phyloP scores from a whole-genome alignment of 92 coral and sea anemone genomes.

The Virgularia gustaviana region DNA sequence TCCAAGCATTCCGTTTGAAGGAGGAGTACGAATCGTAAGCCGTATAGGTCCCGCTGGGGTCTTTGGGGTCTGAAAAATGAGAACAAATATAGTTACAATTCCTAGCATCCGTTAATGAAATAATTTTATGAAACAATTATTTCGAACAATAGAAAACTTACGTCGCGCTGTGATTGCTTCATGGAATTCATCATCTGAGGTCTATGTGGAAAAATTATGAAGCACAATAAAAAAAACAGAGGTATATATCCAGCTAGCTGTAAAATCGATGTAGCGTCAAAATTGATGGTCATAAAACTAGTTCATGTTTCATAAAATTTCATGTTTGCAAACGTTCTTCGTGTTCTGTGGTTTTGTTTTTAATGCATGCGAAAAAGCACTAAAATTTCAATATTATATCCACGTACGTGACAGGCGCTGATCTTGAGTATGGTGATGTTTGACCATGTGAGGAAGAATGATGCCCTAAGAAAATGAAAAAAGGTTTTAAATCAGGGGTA shows the following conservation, averaged over 20 bases:
- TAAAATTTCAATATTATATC: no score
- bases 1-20: constrained; percentile 94
- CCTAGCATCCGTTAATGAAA: no score
- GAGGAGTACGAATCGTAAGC: constrained; percentile 87
- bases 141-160: no score
- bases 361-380: no score
- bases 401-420: constrained; percentile 34
- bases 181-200: constrained; percentile 32
- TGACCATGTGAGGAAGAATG: constrained; percentile 11
- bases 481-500: not conserved
- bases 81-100: not conserved
- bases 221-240: no score
- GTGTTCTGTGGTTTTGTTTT: no score
- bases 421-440: constrained; percentile 30
- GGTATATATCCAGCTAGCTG: no score
- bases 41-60: constrained; percentile 88
- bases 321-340: no score
- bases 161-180: constrained; percentile 32
- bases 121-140: no score
- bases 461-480: constrained; percentile 16
- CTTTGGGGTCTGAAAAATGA: constrained; percentile 65
- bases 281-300: no score
- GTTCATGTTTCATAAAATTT: no score
- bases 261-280: no score
- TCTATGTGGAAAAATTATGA: not conserved